Base-by-base conservation (phyloP, 1,140 invertebrate species). In the Drosophila nigromelanica region DNA sequence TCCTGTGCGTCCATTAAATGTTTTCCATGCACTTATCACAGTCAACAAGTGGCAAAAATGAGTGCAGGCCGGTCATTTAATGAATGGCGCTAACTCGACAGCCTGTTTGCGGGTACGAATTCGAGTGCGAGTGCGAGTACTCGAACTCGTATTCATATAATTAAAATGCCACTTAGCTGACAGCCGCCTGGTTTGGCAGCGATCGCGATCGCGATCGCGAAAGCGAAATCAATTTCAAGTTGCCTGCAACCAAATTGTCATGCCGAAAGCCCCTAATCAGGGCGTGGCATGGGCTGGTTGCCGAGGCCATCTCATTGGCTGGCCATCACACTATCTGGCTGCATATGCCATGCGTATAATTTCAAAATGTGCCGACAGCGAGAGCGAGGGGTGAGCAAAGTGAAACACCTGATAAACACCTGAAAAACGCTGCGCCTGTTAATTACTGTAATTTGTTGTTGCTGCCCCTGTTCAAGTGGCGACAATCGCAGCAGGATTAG, bases 401-500 rank as follows among this genome's bases (percentile, higher is more conserved):
- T 10, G 27, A 55, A 3, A 21, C 52, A 56, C 35, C 63, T 78
- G 82, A 78, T 86, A 79, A 86, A 82, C 82, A 86, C 82, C 81
- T 85, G 21, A 43, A 63, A 37, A 33, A n/a, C 14, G 6, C 64
- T 87, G 59, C 70, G 59, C 56, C 63, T 52, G 62, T 82, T 89
- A 87, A 87, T 87, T 79, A 87, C 76, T 64, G 76, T 82, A 82
- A 87, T 87, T 82, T 77, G 45, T 35, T 35, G 52, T 14, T 64
- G 48, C 15, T 64, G 59, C 43, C 51, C 39, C 35, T 47, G 45
- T 21, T 47, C 21, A 72, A 73, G 51, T 73, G 76, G 59, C 79
- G 67, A 82, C 79, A 82, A 70, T 76, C 79, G 75, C 51, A 50
- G 60, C 74, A 75, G 81, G 82, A 87, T 76, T 72, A 73, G 83